These are phyloP conservation scores for Portunus trituberculatus DNA, from an alignment of 1,140 invertebrate genomes.

Conservation along the genomic window DNA sequence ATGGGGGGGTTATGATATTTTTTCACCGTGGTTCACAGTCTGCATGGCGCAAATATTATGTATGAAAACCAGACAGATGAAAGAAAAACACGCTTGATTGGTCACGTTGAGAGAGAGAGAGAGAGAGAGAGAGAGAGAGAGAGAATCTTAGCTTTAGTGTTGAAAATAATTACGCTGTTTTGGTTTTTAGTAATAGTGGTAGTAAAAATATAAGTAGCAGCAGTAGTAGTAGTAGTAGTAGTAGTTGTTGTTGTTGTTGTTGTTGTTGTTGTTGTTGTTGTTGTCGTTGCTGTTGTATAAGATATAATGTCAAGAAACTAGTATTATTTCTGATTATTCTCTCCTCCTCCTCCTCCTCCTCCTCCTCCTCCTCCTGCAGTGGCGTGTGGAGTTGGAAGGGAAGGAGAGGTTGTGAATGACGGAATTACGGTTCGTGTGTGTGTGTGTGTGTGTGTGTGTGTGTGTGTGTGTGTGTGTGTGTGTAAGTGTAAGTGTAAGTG, in stretches of 20 bases:
- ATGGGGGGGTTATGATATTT: background rate
- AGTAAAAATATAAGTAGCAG: no score
- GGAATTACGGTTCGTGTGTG: background rate
- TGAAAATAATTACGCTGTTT: background rate
- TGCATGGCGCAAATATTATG: no score
- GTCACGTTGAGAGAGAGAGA: background rate
- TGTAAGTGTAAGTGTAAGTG: no score
- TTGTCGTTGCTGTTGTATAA: background rate
- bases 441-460: background rate
- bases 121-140: background rate
- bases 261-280: background rate
- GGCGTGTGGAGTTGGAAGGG: background rate
- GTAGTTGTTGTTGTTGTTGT: background rate
- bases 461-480: no score
- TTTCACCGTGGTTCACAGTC: background rate
- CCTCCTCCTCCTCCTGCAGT: background rate
- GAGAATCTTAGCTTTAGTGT: background rate
- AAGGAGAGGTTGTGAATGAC: background rate
- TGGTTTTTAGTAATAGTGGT: background rate
- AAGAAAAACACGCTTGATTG: no score
- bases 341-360: conserved; percentile 14
- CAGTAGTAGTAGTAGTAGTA: no score
- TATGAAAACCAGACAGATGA: no score
- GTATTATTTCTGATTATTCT: background rate
- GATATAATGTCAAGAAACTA: background rate